phyloP scores from a whole-genome alignment of 2,113 vertebrate genomes.

The Ginglymostoma cirratum region DNA sequence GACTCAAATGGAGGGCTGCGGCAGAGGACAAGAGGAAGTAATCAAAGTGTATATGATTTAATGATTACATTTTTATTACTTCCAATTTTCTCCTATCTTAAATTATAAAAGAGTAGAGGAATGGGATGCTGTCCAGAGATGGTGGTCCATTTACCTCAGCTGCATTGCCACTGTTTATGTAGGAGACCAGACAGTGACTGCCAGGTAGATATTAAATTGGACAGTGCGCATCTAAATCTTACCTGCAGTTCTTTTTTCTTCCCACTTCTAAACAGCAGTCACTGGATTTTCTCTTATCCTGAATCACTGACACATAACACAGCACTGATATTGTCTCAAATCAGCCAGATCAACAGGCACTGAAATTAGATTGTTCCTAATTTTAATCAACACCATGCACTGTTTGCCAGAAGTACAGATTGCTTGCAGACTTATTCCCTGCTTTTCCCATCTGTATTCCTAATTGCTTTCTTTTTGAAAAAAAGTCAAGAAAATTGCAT shows the following conservation, averaged over 20 bases:
- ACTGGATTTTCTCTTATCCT: neutral
- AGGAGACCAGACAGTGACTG: neutral
- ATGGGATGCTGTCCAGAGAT: neutral
- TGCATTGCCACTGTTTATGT: neutral
- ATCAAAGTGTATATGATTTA: neutral
- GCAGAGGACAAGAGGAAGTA: neutral
- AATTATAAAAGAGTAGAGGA: neutral
- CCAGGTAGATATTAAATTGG: neutral
- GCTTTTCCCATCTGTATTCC: neutral
- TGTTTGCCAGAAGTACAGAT: neutral
- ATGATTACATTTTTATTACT: neutral
- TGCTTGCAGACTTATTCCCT: neutral
- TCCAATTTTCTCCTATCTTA: neutral
- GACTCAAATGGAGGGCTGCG: neutral
- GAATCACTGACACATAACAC: neutral
- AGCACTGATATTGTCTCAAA: neutral
- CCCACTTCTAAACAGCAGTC: neutral
- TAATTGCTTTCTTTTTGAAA: neutral
- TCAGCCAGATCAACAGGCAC: neutral
- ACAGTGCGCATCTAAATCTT: neutral
- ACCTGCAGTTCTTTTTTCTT: neutral
- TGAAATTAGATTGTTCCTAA: neutral
- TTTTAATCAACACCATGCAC: neutral
- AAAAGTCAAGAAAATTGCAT: neutral
- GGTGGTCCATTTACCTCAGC: neutral